Conservation (phyloP, 2,888 invertebrate species). For the Tipula vernalis region DNA sequence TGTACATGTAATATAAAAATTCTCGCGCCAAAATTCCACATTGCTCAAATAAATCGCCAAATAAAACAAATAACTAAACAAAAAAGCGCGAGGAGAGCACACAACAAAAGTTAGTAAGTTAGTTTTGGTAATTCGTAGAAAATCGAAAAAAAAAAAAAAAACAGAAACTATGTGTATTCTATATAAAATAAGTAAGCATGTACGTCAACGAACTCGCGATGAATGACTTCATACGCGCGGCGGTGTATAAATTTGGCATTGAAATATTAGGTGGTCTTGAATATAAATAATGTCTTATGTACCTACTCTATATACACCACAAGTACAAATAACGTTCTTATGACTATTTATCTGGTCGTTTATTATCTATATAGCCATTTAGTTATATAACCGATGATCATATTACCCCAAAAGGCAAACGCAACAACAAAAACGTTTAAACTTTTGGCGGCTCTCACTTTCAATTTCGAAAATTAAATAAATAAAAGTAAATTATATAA, state of each 20-base stretch:
- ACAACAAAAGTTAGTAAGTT: not conserved
- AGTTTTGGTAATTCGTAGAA: conserved; percentile 1
- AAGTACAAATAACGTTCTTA: not conserved
- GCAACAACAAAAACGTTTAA: not conserved
- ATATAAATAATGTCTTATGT: not conserved
- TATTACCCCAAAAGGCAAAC: not conserved
- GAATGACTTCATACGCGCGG: not conserved
- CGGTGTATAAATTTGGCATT: not conserved
- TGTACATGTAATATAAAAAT: not conserved
- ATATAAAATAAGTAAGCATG: not conserved
- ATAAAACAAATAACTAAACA: not conserved
- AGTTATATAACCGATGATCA: not conserved
- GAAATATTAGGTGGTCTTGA: not conserved
- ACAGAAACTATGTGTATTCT: not conserved
- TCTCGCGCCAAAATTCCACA: not conserved
- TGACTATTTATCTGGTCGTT: not conserved
- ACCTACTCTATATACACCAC: not conserved
- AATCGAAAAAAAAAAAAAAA: not conserved
- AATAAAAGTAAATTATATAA: not conserved
- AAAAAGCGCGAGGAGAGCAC: not conserved
- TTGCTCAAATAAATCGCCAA: not conserved
- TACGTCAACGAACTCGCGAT: not conserved
- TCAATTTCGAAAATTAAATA: not conserved
- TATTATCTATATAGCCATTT: not conserved
- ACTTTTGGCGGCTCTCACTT: not conserved